Evolutionary conservation across 2,888 invertebrate species (phyloP), one percentile per base, ranked within the genome.

Genomic region (Rotaria socialis): DNA sequence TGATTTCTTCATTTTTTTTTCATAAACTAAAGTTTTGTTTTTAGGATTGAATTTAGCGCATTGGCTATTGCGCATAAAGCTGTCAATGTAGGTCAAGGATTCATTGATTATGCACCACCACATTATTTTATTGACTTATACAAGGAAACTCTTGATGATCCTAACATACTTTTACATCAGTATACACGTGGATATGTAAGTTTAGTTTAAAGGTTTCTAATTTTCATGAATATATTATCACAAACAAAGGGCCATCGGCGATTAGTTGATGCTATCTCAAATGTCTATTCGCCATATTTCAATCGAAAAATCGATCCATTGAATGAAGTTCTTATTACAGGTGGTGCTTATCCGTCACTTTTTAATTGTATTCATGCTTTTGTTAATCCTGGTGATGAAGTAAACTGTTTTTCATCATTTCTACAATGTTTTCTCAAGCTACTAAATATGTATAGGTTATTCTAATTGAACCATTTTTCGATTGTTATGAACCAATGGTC

Each of bases 401-500:
- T 92, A 86, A 88, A 88, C 87, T 22, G 0, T 74, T 14, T 16
- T 74, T 41, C 11, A 85, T 50, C 50, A 85, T n/a, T 2, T n/a
- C 1, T 0, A 80, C 7, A 60, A 35, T 56, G 88, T 89, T 19
- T 1, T 52, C 52, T 16, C 3, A 52, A 52, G 3, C 0, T 14
- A 3, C 16, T 14, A 52, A 52, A 14, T 10, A 24, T 80, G 6
- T 80, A 0, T 88, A 97, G 92, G 96, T 96, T 87, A 96, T 98
- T 87, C 95, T 99, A 47, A 96, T 99, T 88, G 99, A 99, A 91
- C 99, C 99, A 0, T 98, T 94, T 92, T 99, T 96, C 90, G 99
- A 99, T 91, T 98, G 97, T 90, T 99, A 99, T 90, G 95, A 95
- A 88, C 96, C 96, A 1, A 96, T 98, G 95, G 95, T 97, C 24